Base-by-base conservation (phyloP, 30 jellyfish, hydroid and myxozoan genomes). In the Morbakka virulenta region DNA sequence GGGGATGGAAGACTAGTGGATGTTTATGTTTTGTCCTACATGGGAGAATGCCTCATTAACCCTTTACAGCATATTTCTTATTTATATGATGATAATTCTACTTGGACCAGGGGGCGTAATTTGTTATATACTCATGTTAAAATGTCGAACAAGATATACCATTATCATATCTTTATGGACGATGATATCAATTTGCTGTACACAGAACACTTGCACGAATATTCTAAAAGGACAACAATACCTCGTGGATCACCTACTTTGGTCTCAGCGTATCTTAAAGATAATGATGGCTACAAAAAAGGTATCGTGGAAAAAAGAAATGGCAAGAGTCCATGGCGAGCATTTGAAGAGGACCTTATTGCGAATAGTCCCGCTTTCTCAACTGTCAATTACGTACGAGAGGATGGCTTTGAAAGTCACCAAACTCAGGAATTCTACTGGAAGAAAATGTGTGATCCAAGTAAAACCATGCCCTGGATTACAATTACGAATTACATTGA, bases 161-260 rank as follows among this genome's bases (percentile, higher is more conserved):
- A 49, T 28, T 83, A 83, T 83, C 95, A 83, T 33, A 83, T 83
- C 0, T 83, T 72, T 72, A 57, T 83, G 87, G 95, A 83, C 68
- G 95, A 83, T 83, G 95, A 83, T 52, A 83, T 64, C 0, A 28
- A 12, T 2, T 82, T 81, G 1, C n/a, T 83, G 41, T 73, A 57
- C 69, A 72, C 95, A 12, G 77, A 83, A n/a, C 82, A 71, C 32
- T 12, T 72, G 36, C 27, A 32, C 4, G 52, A 62, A 34, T 81
- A 52, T 62, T 35, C 70, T 2, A 72, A 83, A 9, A 28, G 36
- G 27, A 52, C 21, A 35, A 13, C 35, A 25, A 69, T 68, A 12
- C 33, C 79, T 31, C 72, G 64, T 29, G 95, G 95, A 0, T 74
- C 29, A 35, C 64, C 28, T 3, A 61, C 68, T 3, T 29, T 50